phyloP scores from a whole-genome alignment of 1,140 invertebrate species.

The Argopecten irradians region DNA sequence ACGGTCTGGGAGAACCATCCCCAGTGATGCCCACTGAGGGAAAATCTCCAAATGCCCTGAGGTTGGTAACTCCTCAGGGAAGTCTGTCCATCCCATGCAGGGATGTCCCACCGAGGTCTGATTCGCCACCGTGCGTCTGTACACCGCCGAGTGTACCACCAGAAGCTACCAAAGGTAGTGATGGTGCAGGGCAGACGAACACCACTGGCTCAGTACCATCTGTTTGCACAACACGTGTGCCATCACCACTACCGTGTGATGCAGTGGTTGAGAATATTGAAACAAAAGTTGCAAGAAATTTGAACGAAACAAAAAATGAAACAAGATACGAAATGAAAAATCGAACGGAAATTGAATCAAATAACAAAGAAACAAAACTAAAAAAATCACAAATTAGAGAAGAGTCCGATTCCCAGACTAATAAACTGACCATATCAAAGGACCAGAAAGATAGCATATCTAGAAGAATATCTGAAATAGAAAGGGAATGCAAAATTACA shows the following conservation, averaged over 20 bases:
- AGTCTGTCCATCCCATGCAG: constrained; percentile 14
- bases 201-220: neutral
- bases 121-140: constrained; percentile 24
- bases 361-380: too few species aligned
- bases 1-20: neutral
- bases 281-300: neutral
- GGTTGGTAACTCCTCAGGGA: constrained; percentile 6
- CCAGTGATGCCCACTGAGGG: neutral
- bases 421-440: too few species aligned
- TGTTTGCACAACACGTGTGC: neutral
- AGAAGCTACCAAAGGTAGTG: neutral
- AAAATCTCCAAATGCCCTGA: constrained; percentile 10
- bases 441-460: too few species aligned
- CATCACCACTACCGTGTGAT: neutral
- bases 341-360: too few species aligned
- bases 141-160: constrained; percentile 24
- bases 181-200: constrained; percentile 21
- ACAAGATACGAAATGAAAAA: neutral
- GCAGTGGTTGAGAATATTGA: neutral
- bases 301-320: neutral
- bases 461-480: too few species aligned
- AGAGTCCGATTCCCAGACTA: too few species aligned
- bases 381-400: too few species aligned
- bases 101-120: constrained; percentile 19
- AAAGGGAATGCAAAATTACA: too few species aligned